Evolutionary conservation across 2,113 vertebrate species (phyloP).

Genomic region (Holacanthus passer): DNA sequence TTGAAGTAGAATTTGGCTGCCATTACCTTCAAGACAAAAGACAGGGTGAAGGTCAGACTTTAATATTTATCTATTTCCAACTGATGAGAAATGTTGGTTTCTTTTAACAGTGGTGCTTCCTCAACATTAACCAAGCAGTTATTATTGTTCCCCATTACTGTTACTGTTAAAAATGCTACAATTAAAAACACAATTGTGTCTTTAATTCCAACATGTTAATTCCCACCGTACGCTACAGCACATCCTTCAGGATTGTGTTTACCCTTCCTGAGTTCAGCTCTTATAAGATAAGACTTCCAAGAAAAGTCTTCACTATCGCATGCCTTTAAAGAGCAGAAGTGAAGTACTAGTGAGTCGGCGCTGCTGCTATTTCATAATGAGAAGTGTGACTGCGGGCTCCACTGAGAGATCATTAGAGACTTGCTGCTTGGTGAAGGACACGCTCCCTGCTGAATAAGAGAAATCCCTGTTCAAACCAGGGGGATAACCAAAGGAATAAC

Average conservation of each 20-base stretch:
- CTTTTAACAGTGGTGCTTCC: neutral
- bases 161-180: neutral
- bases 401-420: slow-evolving; percentile 80
- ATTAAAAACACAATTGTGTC: neutral
- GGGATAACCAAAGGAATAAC: slow-evolving; percentile 37
- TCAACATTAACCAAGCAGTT: neutral
- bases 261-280: neutral
- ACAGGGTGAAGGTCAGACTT: neutral
- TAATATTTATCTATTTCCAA: neutral
- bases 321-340: slow-evolving; percentile 28
- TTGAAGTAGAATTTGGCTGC: neutral
- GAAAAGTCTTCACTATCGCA: neutral
- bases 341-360: slow-evolving; percentile 27
- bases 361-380: slow-evolving; percentile 57
- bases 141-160: neutral
- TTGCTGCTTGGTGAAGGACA: slow-evolving; percentile 61
- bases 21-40: neutral
- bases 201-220: neutral
- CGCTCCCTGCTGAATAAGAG: slow-evolving; percentile 73
- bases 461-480: slow-evolving; percentile 56
- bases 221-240: neutral
- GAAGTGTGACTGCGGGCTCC: slow-evolving; percentile 61
- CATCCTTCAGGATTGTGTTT: neutral
- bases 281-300: neutral
- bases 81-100: neutral